These are phyloP conservation scores for Myoxocephalus aenaeus DNA, from an alignment of 2,797 vertebrate species.

Conservation along the genomic window DNA sequence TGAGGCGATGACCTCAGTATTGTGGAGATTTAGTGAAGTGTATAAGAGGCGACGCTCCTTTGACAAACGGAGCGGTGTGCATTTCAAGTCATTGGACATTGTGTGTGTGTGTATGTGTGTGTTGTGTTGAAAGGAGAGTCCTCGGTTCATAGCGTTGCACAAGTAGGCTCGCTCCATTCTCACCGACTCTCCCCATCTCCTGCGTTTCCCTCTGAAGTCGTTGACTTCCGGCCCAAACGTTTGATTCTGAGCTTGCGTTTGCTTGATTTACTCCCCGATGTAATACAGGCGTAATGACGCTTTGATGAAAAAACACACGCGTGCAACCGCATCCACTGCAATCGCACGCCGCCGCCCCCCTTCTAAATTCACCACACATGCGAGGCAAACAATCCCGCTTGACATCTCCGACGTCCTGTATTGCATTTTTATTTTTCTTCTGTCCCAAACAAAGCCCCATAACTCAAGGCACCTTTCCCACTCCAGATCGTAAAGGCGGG, in stretches of 20 bases:
- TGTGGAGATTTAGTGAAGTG: slow-evolving; percentile 66
- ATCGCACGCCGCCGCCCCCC: slow-evolving; percentile 2
- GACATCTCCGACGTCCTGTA: slow-evolving; percentile 52
- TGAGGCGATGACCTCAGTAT: slow-evolving; percentile 58
- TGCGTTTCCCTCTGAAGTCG: slow-evolving; percentile 1
- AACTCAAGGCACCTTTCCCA: slow-evolving; percentile 65
- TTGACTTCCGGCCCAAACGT: slow-evolving; percentile 17
- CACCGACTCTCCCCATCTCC: slow-evolving; percentile 8
- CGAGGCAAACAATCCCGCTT: slow-evolving; percentile 52
- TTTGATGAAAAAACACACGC: slow-evolving; percentile 50
- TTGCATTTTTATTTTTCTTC: slow-evolving; percentile 75
- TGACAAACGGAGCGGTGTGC: slow-evolving; percentile 62
- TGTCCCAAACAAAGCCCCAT: slow-evolving; percentile 75
- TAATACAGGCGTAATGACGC: slow-evolving; percentile 44
- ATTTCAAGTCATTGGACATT: slow-evolving; percentile 54
- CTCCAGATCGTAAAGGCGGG: slow-evolving; percentile 56
- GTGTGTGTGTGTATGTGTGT: too few species aligned
- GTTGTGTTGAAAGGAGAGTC: slow-evolving; percentile 24
- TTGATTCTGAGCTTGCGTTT: slow-evolving; percentile 9
- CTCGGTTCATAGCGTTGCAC: not conserved
- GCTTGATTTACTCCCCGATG: slow-evolving; percentile 40
- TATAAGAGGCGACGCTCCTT: slow-evolving; percentile 52
- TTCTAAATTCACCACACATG: slow-evolving; percentile 59
- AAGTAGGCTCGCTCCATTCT: slow-evolving; percentile 10
- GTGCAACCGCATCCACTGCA: slow-evolving; percentile 3